phyloP scores from a whole-genome alignment of 2,797 vertebrate species.

The Chloroceryle inda region DNA sequence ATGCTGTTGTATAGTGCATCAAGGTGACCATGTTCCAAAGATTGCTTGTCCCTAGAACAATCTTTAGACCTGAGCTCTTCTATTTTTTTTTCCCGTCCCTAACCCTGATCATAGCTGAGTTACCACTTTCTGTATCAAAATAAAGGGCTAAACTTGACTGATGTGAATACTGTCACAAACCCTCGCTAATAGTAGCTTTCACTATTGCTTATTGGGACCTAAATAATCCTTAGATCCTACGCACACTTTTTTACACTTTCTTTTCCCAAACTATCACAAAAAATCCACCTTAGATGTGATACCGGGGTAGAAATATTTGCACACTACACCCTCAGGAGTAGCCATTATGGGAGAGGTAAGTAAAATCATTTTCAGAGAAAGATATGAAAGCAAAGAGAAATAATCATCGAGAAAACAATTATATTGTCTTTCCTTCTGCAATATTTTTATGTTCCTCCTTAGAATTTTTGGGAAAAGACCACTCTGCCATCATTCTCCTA shows the following conservation, averaged over 20 bases:
- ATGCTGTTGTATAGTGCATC: background rate
- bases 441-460: slow-evolving; percentile 14
- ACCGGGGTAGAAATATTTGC: background rate
- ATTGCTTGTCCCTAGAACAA: background rate
- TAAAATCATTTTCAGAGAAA: background rate
- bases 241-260: background rate
- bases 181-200: background rate
- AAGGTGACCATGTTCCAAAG: background rate
- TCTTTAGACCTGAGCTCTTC: background rate
- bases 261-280: background rate
- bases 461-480: background rate
- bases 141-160: background rate
- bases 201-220: background rate
- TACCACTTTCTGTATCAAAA: background rate
- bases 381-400: background rate
- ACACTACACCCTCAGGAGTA: background rate
- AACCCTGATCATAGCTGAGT: background rate
- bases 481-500: background rate
- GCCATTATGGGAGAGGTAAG: background rate
- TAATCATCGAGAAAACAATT: background rate
- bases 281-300: background rate
- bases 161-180: background rate
- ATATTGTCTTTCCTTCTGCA: background rate
- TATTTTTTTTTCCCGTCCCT: background rate
- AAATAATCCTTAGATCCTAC: background rate